A percentile compares a stretch with the other conserved stretches of the same genome.
Conservation (phyloP, 1,140 invertebrate genomes). For the Papilio helenus region DNA sequence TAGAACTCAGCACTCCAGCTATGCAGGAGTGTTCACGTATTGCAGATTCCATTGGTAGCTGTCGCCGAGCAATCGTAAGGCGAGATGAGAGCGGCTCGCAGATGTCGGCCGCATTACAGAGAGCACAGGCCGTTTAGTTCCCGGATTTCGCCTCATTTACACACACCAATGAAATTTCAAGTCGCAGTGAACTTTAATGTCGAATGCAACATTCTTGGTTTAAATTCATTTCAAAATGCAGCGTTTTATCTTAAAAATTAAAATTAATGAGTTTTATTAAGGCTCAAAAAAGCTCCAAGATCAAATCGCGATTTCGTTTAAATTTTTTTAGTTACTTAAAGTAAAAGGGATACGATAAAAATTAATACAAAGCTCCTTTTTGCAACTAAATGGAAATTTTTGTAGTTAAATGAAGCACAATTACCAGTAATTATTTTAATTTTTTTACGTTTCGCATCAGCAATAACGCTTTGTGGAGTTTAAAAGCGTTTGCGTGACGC, state of each 20-base stretch:
- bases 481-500: slow-evolving; percentile 22
- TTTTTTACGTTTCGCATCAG: slow-evolving; percentile 19
- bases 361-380: too few species aligned
- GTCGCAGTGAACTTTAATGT: neutral
- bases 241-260: neutral
- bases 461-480: neutral
- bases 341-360: too few species aligned
- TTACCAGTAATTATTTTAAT: slow-evolving; percentile 8
- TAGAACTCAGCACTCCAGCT: neutral
- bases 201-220: neutral
- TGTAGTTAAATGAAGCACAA: neutral
- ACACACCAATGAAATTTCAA: neutral
- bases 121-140: slow-evolving; percentile 16
- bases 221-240: neutral
- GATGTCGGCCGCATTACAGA: slow-evolving; percentile 24
- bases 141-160: neutral
- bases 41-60: slow-evolving; percentile 14
- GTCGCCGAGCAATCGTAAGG: neutral
- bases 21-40: neutral
- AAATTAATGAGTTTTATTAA: too few species aligned
- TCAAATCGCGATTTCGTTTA: too few species aligned
- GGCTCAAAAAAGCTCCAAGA: too few species aligned
- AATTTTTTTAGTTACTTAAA: too few species aligned
- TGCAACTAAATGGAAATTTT: neutral
- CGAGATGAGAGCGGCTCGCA: neutral